Evolutionary conservation across 1,140 invertebrate species (phyloP).

Genomic region (Scaptomyza graminum): DNA sequence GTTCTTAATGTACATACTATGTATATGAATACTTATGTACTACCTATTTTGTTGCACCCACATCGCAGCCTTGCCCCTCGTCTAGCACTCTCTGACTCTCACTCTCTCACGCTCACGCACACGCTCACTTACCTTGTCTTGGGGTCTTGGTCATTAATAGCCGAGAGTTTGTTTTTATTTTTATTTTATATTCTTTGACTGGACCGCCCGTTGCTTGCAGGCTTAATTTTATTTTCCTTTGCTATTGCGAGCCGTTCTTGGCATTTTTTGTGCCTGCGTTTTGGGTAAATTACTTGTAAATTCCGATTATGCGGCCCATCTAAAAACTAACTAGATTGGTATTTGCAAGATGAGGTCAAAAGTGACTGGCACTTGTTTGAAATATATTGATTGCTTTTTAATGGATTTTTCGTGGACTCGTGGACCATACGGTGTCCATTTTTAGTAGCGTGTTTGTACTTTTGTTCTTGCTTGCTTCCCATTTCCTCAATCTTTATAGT

Average conservation of each 20-base stretch:
- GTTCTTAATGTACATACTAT: constrained; percentile 22
- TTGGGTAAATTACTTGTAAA: constrained; percentile 72
- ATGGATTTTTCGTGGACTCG: constrained; percentile 65
- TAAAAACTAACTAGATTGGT: constrained; percentile 58
- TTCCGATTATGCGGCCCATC: constrained; percentile 59
- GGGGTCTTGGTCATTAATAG: constrained; percentile 47
- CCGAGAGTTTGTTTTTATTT: constrained; percentile 20
- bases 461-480: background rate
- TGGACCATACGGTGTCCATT: constrained; percentile 56
- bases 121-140: constrained; percentile 32
- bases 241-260: constrained; percentile 49
- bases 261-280: constrained; percentile 62
- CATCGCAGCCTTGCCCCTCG: constrained; percentile 9
- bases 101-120: background rate
- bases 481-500: background rate
- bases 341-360: constrained; percentile 37
- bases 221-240: constrained; percentile 56
- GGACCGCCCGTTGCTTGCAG: constrained; percentile 46
- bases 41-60: background rate
- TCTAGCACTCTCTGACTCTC: constrained; percentile 5
- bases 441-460: background rate
- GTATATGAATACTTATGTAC: background rate
- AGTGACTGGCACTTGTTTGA: constrained; percentile 79
- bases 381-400: constrained; percentile 81
- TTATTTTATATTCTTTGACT: constrained; percentile 13